Evolutionary conservation across 2,888 invertebrate genomes (phyloP).

Genomic region (Biston stratarius): DNA sequence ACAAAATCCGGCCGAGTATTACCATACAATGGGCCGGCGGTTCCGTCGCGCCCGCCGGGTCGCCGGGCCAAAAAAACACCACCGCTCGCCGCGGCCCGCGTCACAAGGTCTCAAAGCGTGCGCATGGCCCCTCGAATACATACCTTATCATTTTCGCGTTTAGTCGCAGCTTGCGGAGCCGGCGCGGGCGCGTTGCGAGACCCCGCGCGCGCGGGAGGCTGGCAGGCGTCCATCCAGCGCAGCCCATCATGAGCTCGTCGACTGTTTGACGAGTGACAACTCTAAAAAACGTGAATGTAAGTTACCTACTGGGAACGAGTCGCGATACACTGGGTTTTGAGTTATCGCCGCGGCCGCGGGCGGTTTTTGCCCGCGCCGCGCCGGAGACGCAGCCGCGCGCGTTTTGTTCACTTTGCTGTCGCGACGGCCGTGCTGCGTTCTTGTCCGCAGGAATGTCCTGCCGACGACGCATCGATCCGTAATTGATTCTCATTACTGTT

Average conservation of each 20-base stretch:
- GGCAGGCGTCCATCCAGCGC: conserved; percentile 83
- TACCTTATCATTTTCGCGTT: conserved; percentile 42
- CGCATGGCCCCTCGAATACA: conserved; percentile 40
- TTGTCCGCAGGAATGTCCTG: conserved; percentile 44
- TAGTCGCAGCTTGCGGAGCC: conserved; percentile 35
- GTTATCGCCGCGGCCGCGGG: conserved; percentile 67
- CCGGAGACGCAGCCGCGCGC: conserved; percentile 61
- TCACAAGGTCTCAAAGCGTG: conserved; percentile 30
- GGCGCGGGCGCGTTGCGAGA: conserved; percentile 42
- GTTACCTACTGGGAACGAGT: conserved; percentile 70
- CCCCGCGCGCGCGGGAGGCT: conserved; percentile 58
- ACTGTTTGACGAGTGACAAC: conserved; percentile 83
- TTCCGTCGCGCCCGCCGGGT: conserved; percentile 84
- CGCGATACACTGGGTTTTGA: conserved; percentile 74
- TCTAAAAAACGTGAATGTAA: conserved; percentile 80
- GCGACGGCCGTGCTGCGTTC: conserved; percentile 52
- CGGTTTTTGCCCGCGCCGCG: conserved; percentile 55
- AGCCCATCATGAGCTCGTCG: conserved; percentile 82
- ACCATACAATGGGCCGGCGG: conserved; percentile 84
- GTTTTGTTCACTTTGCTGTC: conserved; percentile 70
- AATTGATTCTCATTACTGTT: conserved; percentile 45
- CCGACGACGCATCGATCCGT: conserved; percentile 35
- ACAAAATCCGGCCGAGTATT: conserved; percentile 84
- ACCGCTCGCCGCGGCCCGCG: conserved; percentile 62
- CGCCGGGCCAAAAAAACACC: conserved; percentile 84